Conservation (phyloP, 2,888 invertebrate species). For the Eurois occulta region DNA sequence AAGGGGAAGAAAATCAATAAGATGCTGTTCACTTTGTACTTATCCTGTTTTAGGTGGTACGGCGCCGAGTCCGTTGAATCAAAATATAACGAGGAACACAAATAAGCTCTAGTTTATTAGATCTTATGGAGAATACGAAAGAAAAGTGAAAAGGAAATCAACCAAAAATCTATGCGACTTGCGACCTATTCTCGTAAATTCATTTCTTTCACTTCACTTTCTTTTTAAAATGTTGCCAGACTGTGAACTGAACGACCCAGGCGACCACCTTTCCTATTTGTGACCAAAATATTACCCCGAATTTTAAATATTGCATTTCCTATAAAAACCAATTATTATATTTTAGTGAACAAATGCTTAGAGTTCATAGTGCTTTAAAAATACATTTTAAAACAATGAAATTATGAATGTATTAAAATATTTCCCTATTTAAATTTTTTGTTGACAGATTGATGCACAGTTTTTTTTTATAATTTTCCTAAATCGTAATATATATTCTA, state of each 20-base stretch:
- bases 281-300: conserved; percentile 19
- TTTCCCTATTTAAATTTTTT: too few species aligned
- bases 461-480: background rate
- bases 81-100: conserved; percentile 87
- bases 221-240: conserved; percentile 89
- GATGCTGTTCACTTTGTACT: conserved; percentile 90
- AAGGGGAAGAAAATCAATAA: conserved; percentile 91
- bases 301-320: background rate
- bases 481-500: background rate
- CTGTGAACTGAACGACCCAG: conserved; percentile 30
- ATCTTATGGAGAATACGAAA: conserved; percentile 88
- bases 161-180: conserved; percentile 90
- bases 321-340: background rate
- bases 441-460: background rate
- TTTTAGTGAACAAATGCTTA: background rate
- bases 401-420: background rate
- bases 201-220: conserved; percentile 90
- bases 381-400: background rate
- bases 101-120: conserved; percentile 89
- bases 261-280: conserved; percentile 18
- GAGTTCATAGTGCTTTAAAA: background rate
- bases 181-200: conserved; percentile 90
- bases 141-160: conserved; percentile 91
- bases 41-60: conserved; percentile 85
- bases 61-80: conserved; percentile 85